A percentile compares a stretch with the other conserved stretches of the same genome.
These are phyloP conservation scores for Chiloscyllium punctatum DNA, from an alignment of 2,797 vertebrate genomes.

Conservation along the genomic window DNA sequence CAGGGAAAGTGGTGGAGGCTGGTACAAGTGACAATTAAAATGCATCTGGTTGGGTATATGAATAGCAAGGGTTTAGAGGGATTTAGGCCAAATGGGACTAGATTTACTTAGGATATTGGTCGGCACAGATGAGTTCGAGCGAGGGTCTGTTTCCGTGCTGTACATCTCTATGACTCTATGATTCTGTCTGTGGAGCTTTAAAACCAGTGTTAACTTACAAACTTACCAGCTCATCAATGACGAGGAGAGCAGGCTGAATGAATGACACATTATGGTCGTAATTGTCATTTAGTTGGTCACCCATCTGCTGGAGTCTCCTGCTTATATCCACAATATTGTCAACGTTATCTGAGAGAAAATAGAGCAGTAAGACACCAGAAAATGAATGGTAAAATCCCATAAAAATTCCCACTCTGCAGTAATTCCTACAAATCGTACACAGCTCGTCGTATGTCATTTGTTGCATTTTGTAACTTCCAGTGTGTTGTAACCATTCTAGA, in stretches of 20 bases:
- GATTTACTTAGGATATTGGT: too few species aligned
- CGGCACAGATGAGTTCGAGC: too few species aligned
- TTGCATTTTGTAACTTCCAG: too few species aligned
- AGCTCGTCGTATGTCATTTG: background rate
- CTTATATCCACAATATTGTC: background rate
- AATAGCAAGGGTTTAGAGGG: too few species aligned
- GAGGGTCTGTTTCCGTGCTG: too few species aligned
- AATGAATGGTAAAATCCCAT: background rate
- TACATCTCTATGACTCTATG: too few species aligned
- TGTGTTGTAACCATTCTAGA: too few species aligned
- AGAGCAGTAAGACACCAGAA: background rate
- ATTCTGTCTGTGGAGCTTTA: background rate
- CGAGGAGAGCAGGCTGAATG: background rate
- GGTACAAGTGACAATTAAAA: too few species aligned
- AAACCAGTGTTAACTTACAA: background rate
- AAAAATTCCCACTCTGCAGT: too few species aligned
- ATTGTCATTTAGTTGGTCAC: constrained; percentile 23
- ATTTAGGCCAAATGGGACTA: too few species aligned
- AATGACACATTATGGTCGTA: background rate
- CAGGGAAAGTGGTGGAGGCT: too few species aligned
- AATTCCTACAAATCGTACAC: background rate
- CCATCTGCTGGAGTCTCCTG: constrained; percentile 2
- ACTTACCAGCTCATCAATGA: background rate
- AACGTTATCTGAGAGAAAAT: background rate
- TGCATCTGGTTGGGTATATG: too few species aligned